Conservation (phyloP, 2,113 vertebrate species). For the Psittacus erithacus region DNA sequence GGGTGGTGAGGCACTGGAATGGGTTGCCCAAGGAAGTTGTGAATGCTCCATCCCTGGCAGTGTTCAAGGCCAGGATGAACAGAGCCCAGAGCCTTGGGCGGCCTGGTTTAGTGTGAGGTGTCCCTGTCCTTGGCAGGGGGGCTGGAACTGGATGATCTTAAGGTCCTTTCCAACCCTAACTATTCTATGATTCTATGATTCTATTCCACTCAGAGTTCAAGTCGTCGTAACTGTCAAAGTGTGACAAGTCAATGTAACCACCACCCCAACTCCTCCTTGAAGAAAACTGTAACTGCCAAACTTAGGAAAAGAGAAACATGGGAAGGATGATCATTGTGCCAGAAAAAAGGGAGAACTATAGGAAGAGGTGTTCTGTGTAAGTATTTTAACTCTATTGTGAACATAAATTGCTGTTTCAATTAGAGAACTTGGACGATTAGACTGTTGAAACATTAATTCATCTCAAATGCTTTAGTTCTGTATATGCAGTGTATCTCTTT, state of each 20-base stretch:
- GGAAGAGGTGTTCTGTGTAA: not conserved
- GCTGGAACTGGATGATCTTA: no score
- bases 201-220: not conserved
- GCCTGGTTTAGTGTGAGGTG: no score
- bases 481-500: not conserved
- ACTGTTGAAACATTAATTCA: not conserved
- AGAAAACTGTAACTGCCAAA: not conserved
- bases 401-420: not conserved
- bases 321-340: not conserved
- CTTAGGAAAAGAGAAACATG: not conserved
- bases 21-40: no score
- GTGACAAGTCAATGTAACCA: not conserved
- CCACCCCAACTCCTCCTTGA: not conserved
- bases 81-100: no score
- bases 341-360: not conserved
- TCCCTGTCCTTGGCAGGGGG: no score
- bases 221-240: not conserved
- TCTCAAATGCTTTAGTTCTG: not conserved
- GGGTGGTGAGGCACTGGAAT: no score
- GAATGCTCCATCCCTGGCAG: no score
- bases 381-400: not conserved
- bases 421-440: not conserved
- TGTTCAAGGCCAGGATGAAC: no score
- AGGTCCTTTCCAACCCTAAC: no score
- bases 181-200: no score